These are phyloP conservation scores for Saxidomus purpurata DNA, from an alignment of 1,140 invertebrate genomes.

Conservation along the genomic window DNA sequence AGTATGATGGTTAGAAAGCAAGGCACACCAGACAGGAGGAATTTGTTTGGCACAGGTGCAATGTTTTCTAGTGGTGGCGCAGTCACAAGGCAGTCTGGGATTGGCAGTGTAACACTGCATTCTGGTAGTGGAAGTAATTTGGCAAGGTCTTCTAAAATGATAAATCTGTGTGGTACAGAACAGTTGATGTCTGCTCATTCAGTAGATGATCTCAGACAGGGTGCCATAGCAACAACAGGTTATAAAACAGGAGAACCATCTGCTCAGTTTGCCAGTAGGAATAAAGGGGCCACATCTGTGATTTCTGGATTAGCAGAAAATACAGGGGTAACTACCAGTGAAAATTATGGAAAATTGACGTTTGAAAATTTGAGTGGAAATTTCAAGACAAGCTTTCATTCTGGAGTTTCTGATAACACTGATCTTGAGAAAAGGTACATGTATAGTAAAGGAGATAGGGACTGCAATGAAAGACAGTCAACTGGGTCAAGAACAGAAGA, in stretches of 20 bases:
- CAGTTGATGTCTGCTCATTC: background rate
- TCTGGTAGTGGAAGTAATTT: background rate
- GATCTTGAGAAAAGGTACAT: background rate
- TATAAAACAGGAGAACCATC: background rate
- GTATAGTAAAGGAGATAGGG: background rate
- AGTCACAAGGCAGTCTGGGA: background rate
- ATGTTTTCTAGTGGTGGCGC: background rate
- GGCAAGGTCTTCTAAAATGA: constrained; percentile 3
- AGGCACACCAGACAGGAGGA: background rate
- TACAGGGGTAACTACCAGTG: background rate
- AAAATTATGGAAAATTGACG: background rate
- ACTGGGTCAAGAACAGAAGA: background rate
- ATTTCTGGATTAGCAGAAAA: background rate
- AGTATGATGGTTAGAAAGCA: constrained; percentile 41
- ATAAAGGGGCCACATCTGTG: background rate
- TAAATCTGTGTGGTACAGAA: background rate
- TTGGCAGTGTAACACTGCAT: background rate
- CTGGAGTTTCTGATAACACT: background rate
- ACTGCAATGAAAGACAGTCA: background rate
- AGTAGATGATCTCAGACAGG: background rate
- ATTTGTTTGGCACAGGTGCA: background rate
- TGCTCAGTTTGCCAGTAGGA: background rate
- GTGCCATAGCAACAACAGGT: background rate
- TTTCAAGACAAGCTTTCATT: background rate
- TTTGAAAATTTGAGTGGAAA: background rate